These are phyloP conservation scores for Nematolebias whitei DNA, from an alignment of 2,113 vertebrate genomes.

Conservation along the genomic window DNA sequence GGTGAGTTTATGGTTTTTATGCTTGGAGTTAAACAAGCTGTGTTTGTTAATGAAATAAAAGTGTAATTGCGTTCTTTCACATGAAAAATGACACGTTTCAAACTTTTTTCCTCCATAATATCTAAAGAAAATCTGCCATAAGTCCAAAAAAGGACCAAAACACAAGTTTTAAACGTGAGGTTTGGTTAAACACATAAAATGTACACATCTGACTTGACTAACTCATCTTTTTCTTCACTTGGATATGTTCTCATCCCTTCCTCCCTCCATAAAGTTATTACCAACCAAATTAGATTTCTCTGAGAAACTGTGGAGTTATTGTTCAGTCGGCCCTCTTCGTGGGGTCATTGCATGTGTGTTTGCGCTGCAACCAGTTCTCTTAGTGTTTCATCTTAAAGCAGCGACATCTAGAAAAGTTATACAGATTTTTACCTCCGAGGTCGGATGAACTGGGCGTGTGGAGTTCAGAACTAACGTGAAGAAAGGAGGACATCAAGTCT, in stretches of 20 bases:
- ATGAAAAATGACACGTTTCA: too few relatives aligned
- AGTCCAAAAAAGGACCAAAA: not conserved
- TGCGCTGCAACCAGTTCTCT: not conserved
- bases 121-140: not conserved
- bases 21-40: too few relatives aligned
- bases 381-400: not conserved
- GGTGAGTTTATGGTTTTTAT: slow-evolving; percentile 64
- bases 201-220: slow-evolving; percentile 26
- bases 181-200: slow-evolving; percentile 40
- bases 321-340: slow-evolving; percentile 16
- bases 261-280: slow-evolving; percentile 35
- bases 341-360: not conserved
- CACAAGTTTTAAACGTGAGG: not conserved
- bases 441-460: slow-evolving; percentile 28
- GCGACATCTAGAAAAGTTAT: not conserved
- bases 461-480: slow-evolving; percentile 27
- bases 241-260: too few relatives aligned
- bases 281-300: slow-evolving; percentile 46
- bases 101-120: not conserved
- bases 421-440: slow-evolving; percentile 1
- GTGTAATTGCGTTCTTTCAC: too few relatives aligned
- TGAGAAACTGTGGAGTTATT: slow-evolving; percentile 31
- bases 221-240: too few relatives aligned
- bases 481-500: not conserved
- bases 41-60: not conserved